Evolutionary conservation across 2,888 invertebrate genomes (phyloP), one percentile per base, ranked within the genome.

Genomic region (Melinopterus prodromus): DNA sequence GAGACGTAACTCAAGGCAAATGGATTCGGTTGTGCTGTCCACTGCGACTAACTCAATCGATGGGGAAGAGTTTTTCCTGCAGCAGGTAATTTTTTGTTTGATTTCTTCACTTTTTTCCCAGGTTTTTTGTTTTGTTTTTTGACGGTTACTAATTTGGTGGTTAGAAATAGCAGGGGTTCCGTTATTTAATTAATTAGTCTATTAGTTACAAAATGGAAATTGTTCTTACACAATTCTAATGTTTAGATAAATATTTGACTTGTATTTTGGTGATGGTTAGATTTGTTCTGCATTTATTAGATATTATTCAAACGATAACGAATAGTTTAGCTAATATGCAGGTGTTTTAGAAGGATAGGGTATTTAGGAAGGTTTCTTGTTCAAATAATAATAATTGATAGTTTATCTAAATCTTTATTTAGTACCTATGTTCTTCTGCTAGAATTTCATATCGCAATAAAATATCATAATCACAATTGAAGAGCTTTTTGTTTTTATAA

Each of bases 1-100:
- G 84, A 89, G 91, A 83, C 88, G 90, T 82, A 90, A 88, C 84
- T 90, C 90, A 83, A 88, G 90, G 84, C 89, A 90, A 35, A 87
- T 90, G 72, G 91, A 90, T 84, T 86, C 87, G 79, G 84, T 87
- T 71, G 86, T 88, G 79, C 79, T 82, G 71, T 78, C 82, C 16
- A 85, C 86, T 36, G 85, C 87, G 37, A 86, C 87, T 81, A 88
- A 87, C 82, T 87, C 88, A 82, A 86, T 88, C 77, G 89, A 87
- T 82, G 88, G 88, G 81, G 89, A 89, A 83, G 89, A 89, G 84
- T 89, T 88, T 88, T 86, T 89, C 83, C 53, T 53, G 53, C 85
- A 85, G 82, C 88, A 89, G 89, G 89, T 89, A 89, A 89, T 78
- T 80, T 81, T 78, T 78, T 70, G 72, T 77, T 83, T 38, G 16